These are phyloP conservation scores for Camponotus floridanus DNA, from an alignment of 1,140 invertebrate species.

Conservation along the genomic window DNA sequence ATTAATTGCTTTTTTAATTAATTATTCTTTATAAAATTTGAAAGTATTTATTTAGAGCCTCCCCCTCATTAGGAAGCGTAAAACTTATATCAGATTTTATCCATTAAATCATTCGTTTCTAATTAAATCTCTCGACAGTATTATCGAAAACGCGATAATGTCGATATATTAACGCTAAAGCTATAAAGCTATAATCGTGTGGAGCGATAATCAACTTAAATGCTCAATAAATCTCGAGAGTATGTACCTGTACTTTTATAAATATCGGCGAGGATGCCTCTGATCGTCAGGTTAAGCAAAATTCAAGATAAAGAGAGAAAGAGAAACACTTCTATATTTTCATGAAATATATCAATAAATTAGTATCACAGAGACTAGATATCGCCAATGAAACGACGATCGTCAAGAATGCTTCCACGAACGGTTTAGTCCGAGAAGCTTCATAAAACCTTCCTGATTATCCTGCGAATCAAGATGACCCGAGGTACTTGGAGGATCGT, in stretches of 20 bases:
- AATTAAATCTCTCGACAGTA: conserved; percentile 57
- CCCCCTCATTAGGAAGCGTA: not conserved
- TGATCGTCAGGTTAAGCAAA: conserved; percentile 21
- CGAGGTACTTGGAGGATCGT: conserved; percentile 65
- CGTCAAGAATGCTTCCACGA: conserved; percentile 24
- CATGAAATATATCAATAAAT: conserved; percentile 66
- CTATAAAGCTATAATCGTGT: conserved; percentile 54
- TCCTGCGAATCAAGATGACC: conserved; percentile 74
- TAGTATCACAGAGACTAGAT: conserved; percentile 17
- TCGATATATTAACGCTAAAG: conserved; percentile 30
- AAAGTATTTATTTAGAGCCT: not conserved
- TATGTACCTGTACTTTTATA: conserved; percentile 32
- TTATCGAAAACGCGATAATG: conserved; percentile 19
- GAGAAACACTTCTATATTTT: conserved; percentile 68
- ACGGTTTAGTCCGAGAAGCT: conserved; percentile 43
- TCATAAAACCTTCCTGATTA: conserved; percentile 72
- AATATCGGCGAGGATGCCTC: conserved; percentile 42
- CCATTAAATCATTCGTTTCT: conserved; percentile 58
- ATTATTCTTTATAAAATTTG: not conserved
- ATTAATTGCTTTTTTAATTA: not conserved
- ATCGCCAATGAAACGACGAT: conserved; percentile 28
- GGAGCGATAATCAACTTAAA: conserved; percentile 52
- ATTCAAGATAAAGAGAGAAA: conserved; percentile 22
- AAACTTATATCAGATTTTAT: conserved; percentile 14
- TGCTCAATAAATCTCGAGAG: conserved; percentile 69